Conservation (phyloP, 37 sponge, comb jelly and placozoan genomes). For the Geodia barretti region DNA sequence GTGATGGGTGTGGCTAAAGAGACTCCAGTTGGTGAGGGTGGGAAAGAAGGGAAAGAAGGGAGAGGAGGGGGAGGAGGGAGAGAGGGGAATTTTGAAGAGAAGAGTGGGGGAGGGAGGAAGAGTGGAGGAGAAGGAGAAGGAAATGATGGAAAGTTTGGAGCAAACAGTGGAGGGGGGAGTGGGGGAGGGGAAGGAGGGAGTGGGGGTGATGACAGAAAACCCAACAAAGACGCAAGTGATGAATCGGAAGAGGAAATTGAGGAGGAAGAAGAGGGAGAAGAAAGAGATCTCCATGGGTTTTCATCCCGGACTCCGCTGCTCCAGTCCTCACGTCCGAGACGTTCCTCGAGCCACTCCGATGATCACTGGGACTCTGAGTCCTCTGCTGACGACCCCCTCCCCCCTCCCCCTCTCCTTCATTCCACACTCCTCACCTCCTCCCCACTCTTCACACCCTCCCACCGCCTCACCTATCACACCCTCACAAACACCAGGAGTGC, state of each 20-base stretch:
- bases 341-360: too few species aligned
- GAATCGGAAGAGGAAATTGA: not conserved
- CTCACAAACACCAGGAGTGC: not conserved
- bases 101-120: not conserved
- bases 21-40: constrained; percentile 5
- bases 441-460: not conserved
- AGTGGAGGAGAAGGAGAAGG: not conserved
- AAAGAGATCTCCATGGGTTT: too few species aligned
- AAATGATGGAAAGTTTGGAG: not conserved
- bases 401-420: not conserved
- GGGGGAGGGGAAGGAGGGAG: not conserved
- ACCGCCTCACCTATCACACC: not conserved
- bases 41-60: not conserved
- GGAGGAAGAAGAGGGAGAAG: not conserved
- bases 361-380: too few species aligned
- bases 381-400: too few species aligned
- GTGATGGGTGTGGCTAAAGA: too few species aligned
- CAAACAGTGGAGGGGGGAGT: not conserved
- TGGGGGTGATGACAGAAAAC: not conserved
- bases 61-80: not conserved
- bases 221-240: not conserved
- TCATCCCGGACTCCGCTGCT: too few species aligned
- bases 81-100: not conserved
- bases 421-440: constrained; percentile 4
- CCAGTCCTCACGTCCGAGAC: too few species aligned